A percentile compares a stretch with the other conserved stretches of the same genome.
Conservation (phyloP, 2,113 vertebrate species). For the Cryptomyrus ogoouensis region DNA sequence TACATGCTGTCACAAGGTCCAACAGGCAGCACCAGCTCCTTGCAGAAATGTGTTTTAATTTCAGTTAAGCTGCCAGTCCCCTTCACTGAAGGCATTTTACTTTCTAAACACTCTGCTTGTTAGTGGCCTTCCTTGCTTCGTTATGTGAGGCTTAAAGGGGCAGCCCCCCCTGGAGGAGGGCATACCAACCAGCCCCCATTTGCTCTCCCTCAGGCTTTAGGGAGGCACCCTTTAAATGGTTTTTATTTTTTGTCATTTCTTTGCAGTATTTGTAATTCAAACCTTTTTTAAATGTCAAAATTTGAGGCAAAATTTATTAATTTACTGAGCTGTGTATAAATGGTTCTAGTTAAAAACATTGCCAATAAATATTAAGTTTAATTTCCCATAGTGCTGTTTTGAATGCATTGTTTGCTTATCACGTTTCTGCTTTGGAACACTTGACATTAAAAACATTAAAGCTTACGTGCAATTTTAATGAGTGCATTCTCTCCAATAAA, state of each 20-base stretch:
- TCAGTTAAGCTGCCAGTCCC: neutral
- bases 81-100: neutral
- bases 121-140: neutral
- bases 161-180: neutral
- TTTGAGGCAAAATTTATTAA: neutral
- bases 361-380: constrained; percentile 2
- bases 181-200: neutral
- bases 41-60: neutral
- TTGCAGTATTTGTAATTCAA: neutral
- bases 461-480: neutral
- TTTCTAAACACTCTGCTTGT: constrained; percentile 2
- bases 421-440: neutral
- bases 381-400: neutral
- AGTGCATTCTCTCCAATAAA: neutral
- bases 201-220: neutral
- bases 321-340: neutral
- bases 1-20: neutral
- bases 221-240: neutral
- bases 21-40: neutral
- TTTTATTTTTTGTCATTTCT: neutral
- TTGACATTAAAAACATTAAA: neutral
- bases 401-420: neutral
- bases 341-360: neutral
- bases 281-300: neutral
- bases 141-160: neutral